Conservation (phyloP, 2,797 vertebrate species). For the Strix occidentalis region DNA sequence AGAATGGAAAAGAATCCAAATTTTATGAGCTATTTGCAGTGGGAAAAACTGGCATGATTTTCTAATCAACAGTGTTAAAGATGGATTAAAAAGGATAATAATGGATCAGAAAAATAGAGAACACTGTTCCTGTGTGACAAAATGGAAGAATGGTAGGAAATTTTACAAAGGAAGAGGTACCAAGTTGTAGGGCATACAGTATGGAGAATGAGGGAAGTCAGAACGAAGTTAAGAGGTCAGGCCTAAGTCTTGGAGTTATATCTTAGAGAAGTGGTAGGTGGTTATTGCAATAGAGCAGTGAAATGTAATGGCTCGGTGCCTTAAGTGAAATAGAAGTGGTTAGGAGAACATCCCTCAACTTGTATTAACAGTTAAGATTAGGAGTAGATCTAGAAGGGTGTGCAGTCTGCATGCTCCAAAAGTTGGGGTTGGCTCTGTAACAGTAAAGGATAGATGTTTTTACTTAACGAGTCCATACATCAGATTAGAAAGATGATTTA, state of each 20-base stretch:
- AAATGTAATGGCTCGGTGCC: background rate
- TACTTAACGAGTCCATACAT: background rate
- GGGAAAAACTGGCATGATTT: background rate
- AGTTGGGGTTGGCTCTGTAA: background rate
- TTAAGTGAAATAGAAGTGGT: background rate
- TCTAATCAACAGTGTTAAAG: background rate
- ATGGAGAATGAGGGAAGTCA: background rate
- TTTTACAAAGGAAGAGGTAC: background rate
- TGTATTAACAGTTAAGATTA: background rate
- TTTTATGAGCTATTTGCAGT: background rate
- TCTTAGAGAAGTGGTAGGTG: background rate
- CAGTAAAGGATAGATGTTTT: background rate
- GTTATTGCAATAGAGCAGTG: background rate
- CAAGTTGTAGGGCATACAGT: background rate
- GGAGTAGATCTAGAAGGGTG: background rate
- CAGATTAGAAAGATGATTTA: background rate
- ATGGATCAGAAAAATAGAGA: background rate
- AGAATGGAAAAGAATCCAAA: background rate
- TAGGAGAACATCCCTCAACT: background rate
- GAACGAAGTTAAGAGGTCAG: background rate
- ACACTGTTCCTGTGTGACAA: background rate
- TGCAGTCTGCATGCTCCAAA: background rate
- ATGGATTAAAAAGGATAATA: background rate
- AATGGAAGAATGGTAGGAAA: background rate
- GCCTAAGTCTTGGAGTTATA: background rate